These are phyloP conservation scores for Anoplius nigerrimus DNA, from an alignment of 2,888 invertebrate genomes.

Conservation along the genomic window DNA sequence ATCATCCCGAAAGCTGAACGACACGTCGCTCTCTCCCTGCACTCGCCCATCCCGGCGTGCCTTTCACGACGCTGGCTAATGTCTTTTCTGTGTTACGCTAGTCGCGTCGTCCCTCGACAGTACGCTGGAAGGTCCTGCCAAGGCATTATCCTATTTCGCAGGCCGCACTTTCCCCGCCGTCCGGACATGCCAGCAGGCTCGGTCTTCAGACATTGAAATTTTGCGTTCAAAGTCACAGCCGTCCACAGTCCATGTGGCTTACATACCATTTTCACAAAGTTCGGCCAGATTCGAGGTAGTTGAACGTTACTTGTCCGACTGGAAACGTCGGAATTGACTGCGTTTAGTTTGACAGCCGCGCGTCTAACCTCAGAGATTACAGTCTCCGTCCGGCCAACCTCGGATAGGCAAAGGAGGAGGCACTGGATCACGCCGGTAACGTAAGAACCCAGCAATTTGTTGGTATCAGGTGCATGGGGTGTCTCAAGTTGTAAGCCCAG, in stretches of 20 bases:
- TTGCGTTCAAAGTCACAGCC: too few species aligned
- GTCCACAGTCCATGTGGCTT: too few species aligned
- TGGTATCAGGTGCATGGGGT: constrained; percentile 73
- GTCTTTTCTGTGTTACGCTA: constrained; percentile 74
- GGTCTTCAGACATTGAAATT: too few species aligned
- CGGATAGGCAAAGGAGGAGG: constrained; percentile 27
- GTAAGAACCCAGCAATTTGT: constrained; percentile 70
- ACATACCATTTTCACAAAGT: too few species aligned
- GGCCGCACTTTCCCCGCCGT: constrained; percentile 15
- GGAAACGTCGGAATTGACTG: too few species aligned
- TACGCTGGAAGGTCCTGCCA: constrained; percentile 57
- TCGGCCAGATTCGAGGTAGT: too few species aligned
- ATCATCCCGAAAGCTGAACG: constrained; percentile 44
- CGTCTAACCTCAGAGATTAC: constrained; percentile 30
- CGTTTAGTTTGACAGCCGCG: not conserved
- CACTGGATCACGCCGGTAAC: constrained; percentile 57
- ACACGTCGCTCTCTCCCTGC: constrained; percentile 48
- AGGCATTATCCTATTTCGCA: constrained; percentile 68
- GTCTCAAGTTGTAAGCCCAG: constrained; percentile 73
- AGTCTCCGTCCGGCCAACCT: constrained; percentile 25
- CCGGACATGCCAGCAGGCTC: too few species aligned
- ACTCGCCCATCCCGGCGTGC: constrained; percentile 32
- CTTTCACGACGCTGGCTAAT: constrained; percentile 68
- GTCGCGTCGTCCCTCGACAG: constrained; percentile 67
- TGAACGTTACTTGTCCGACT: too few species aligned